Conservation (phyloP, 92 coral and sea anemone species). For the Siderastrea radians region DNA sequence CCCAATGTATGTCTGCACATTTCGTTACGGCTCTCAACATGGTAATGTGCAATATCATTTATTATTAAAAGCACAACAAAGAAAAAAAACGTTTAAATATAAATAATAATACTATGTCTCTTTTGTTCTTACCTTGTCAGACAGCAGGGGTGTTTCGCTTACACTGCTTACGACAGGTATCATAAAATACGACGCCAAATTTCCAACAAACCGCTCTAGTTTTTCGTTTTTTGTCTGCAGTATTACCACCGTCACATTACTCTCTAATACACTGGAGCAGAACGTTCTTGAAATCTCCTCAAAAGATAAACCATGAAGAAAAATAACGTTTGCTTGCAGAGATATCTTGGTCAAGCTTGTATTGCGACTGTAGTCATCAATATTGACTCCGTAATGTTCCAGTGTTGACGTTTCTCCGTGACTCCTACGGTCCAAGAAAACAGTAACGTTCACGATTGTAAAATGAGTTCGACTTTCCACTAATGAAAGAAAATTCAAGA, state of each 20-base stretch:
- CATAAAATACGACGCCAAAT: conserved; percentile 76
- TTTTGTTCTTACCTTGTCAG: conserved; percentile 70
- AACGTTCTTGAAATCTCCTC: conserved; percentile 60
- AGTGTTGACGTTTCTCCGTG: background rate
- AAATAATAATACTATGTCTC: background rate
- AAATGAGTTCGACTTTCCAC: background rate
- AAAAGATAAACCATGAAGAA: conserved; percentile 45
- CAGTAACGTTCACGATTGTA: conserved; percentile 15
- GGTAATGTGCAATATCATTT: background rate
- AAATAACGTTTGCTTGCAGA: conserved; percentile 35
- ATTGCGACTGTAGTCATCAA: background rate
- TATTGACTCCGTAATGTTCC: background rate
- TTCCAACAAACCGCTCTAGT: conserved; percentile 64
- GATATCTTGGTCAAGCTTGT: conserved; percentile 23
- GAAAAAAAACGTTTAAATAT: background rate
- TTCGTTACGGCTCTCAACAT: background rate
- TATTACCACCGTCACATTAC: conserved; percentile 66
- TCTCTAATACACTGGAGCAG: conserved; percentile 62
- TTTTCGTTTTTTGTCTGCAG: conserved; percentile 63
- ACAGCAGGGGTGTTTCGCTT: conserved; percentile 61
- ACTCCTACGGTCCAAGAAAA: background rate
- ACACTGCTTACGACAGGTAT: conserved; percentile 75
- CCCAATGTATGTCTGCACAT: background rate
- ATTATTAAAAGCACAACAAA: background rate
- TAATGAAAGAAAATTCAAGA: background rate